Percentiles rank a stretch among this genome's conserved stretches.
Conservation (phyloP, 2,113 vertebrate genomes). For the Trematomus loennbergii region DNA sequence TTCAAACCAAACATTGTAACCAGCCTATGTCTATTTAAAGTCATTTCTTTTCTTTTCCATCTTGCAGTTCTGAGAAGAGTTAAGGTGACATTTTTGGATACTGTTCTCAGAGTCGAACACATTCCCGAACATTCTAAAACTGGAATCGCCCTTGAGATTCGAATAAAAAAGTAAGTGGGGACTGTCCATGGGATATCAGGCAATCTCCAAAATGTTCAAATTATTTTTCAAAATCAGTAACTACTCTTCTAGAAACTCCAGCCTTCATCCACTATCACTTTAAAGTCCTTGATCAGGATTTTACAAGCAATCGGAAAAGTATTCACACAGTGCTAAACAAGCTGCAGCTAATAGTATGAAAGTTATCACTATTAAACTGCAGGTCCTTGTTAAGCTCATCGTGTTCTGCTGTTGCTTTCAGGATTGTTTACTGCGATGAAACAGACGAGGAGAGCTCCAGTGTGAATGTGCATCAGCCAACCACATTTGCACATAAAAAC, state of each 20-base stretch:
- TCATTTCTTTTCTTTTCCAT: constrained; percentile 31
- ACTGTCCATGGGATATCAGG: not conserved
- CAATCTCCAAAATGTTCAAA: not conserved
- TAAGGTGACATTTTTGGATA: constrained; percentile 96
- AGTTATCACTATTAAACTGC: not conserved
- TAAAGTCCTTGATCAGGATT: not conserved
- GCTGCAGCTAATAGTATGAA: not conserved
- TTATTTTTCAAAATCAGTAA: not conserved
- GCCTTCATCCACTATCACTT: no score
- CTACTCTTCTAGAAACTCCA: not conserved
- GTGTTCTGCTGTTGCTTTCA: constrained; percentile 72
- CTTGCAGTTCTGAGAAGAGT: constrained; percentile 94
- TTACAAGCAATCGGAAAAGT: not conserved
- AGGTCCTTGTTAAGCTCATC: not conserved
- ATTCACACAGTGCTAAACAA: not conserved
- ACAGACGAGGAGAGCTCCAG: constrained; percentile 91
- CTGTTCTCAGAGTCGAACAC: constrained; percentile 94
- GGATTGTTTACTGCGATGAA: constrained; percentile 95
- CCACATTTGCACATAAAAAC: constrained; percentile 95
- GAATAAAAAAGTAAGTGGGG: constrained; percentile 90
- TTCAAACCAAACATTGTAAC: not conserved
- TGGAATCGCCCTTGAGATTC: constrained; percentile 94
- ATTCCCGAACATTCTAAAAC: constrained; percentile 97
- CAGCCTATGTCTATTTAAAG: not conserved
- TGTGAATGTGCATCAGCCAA: constrained; percentile 94